These are phyloP conservation scores for Alectoris magna DNA, from an alignment of 2,797 vertebrate genomes.

Conservation along the genomic window DNA sequence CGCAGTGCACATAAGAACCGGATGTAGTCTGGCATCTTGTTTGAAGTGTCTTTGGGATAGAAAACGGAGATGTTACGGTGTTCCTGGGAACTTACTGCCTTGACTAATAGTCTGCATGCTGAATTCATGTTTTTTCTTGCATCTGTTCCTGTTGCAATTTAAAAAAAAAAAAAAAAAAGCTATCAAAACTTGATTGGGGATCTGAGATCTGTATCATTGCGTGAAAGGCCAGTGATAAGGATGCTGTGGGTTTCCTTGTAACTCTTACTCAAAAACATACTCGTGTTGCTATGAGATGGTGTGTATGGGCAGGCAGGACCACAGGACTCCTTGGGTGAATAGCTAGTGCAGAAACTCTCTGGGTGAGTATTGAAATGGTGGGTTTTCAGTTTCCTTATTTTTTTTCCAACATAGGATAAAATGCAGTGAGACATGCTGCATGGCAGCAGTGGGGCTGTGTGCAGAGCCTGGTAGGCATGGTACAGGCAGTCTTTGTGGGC, in stretches of 20 bases:
- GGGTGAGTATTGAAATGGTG: background rate
- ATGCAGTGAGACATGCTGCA: background rate
- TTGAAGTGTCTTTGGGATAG: background rate
- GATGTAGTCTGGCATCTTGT: background rate
- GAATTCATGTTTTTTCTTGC: background rate
- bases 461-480: background rate
- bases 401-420: background rate
- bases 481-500: background rate
- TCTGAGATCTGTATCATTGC: background rate
- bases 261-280: background rate
- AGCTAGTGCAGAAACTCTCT: background rate
- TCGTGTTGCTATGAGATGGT: background rate
- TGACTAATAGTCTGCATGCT: background rate
- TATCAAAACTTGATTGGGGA: background rate
- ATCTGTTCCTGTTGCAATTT: background rate
- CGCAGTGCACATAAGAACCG: background rate
- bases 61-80: background rate
- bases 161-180: background rate
- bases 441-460: background rate
- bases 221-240: background rate
- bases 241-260: accelerated
- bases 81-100: background rate
- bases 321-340: background rate
- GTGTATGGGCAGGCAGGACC: background rate
- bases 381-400: background rate